Base-by-base conservation (phyloP, 1,140 invertebrate genomes). In the Choristoneura fumiferana region DNA sequence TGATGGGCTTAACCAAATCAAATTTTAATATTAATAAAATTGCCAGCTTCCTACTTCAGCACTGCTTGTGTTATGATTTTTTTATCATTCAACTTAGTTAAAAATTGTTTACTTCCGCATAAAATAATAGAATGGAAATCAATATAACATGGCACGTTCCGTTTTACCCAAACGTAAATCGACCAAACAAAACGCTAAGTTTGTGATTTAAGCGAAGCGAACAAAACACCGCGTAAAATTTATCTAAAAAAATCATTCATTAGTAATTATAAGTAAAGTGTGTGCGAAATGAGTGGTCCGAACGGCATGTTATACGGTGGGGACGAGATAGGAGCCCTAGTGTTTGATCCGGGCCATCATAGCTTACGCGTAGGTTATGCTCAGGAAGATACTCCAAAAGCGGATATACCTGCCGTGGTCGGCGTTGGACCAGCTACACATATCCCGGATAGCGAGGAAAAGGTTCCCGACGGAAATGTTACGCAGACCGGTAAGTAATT, bases 261-360 rank as follows among this genome's bases (percentile, higher is more conserved):
- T 12, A 49, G 5, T 43, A 4, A n/a, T 4, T 15, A 17, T 45
- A 5, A 9, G 1, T 52, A 5, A 52, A 58, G 15, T 22, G n/a
- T 0, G 17, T 39, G 6, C 4, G 64, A 67, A 64, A 87, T 88
- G 84, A 88, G 85, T 78, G 82, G 75, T 9, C 84, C 85, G 8
- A 85, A 87, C 56, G 93, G 93, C 54, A 96, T 96, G 94, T 78
- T 96, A 35, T 96, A 96, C 71, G 95, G 95, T 17, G 95, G 95
- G 18, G 98, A 99, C 91, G 98, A 99, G 88, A 99, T 99, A 67
- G 98, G 98, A 10, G 98, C 98, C 0, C 83, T 99, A 57, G 98
- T 99, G 8, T 98, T 99, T 84, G 98, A 99, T 89, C 93, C 98
- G 40, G 98, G 85, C 0, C 85, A 88, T 62, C 83, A 88, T 71